Conservation (phyloP, 1,140 invertebrate genomes). For the Drosophila lacertosa region DNA sequence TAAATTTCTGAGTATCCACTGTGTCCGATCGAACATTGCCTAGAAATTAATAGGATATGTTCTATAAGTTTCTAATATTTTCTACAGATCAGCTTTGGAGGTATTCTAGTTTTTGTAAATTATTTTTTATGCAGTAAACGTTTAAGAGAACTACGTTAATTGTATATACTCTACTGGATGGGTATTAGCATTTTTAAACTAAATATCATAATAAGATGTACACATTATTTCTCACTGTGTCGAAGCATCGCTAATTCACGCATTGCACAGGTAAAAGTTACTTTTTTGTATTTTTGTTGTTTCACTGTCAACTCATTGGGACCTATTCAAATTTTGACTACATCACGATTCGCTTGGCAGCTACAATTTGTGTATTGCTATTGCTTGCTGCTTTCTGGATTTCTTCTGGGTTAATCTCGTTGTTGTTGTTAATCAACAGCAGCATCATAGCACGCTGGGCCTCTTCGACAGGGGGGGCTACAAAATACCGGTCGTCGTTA, state of each 20-base stretch:
- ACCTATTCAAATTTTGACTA: slow-evolving; percentile 45
- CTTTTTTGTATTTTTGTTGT: slow-evolving; percentile 8
- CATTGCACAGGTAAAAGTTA: slow-evolving; percentile 37
- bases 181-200: too few species aligned
- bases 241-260: slow-evolving; percentile 21
- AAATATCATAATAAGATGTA: too few species aligned
- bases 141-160: too few species aligned
- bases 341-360: slow-evolving; percentile 42
- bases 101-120: too few species aligned
- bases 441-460: slow-evolving; percentile 36
- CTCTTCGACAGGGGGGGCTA: slow-evolving; percentile 30
- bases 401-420: slow-evolving; percentile 37
- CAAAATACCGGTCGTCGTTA: slow-evolving; percentile 51
- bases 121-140: too few species aligned
- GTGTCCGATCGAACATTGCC: too few species aligned
- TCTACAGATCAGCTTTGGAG: too few species aligned
- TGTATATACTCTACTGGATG: too few species aligned
- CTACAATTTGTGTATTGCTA: slow-evolving; percentile 37
- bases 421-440: slow-evolving; percentile 48
- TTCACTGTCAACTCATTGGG: slow-evolving; percentile 34
- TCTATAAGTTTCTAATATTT: too few species aligned
- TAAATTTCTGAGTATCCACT: too few species aligned
- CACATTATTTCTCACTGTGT: neutral
- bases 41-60: too few species aligned
- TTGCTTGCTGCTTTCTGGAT: slow-evolving; percentile 34